A percentile compares a stretch with the other conserved stretches of the same genome.
These are phyloP conservation scores for Taenaris catops DNA, from an alignment of 2,888 invertebrate genomes.

Conservation along the genomic window DNA sequence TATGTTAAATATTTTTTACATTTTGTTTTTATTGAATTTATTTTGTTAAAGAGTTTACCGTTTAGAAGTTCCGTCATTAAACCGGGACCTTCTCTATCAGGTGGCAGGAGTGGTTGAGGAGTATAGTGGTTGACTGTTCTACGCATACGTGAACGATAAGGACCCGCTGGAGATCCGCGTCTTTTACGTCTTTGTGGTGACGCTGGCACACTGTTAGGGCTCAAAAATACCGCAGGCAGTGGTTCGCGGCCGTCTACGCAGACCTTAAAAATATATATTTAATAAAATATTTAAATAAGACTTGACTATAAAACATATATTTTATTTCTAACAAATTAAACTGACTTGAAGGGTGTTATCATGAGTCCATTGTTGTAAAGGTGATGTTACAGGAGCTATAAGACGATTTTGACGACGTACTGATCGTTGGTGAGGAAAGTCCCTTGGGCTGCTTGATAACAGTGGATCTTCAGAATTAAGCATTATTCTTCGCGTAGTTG, in stretches of 20 bases:
- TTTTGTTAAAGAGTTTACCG: conserved; percentile 35
- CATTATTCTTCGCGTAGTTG: conserved; percentile 91
- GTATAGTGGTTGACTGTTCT: conserved; percentile 84
- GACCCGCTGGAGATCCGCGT: conserved; percentile 82
- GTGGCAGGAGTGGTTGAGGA: conserved; percentile 96
- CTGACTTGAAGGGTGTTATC: conserved; percentile 61
- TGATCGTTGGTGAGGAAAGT: conserved; percentile 80
- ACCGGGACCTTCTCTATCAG: conserved; percentile 93
- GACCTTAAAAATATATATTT: conserved; percentile 37
- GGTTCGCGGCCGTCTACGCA: conserved; percentile 82
- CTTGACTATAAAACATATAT: not conserved
- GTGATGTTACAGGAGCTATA: conserved; percentile 37
- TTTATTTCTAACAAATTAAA: not conserved
- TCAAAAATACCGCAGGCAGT: conserved; percentile 87
- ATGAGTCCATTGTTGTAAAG: conserved; percentile 62
- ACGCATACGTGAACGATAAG: conserved; percentile 68
- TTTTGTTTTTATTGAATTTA: not conserved
- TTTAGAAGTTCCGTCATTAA: conserved; percentile 82
- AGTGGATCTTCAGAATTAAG: conserved; percentile 93
- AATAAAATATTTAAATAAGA: conserved; percentile 5
- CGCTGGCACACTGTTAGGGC: conserved; percentile 85
- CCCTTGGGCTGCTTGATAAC: conserved; percentile 90
- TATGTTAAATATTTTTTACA: not conserved
- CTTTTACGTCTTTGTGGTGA: conserved; percentile 83
- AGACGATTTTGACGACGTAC: conserved; percentile 51